Evolutionary conservation across 1,140 invertebrate species (phyloP).

Genomic region (Lordiphosa collinella): DNA sequence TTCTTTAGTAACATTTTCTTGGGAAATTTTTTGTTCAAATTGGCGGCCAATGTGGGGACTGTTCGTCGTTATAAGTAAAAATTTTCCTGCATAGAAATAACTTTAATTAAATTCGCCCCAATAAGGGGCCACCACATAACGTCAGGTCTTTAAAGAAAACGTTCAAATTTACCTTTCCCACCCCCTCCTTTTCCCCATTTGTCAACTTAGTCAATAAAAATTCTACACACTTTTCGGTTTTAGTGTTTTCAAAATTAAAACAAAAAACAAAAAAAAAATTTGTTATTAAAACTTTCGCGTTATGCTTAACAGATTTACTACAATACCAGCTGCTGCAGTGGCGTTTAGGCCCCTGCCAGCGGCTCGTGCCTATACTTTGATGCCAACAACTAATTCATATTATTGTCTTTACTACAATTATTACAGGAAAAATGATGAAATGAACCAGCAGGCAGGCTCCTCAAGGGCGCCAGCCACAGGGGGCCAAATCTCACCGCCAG

Average conservation of each 20-base stretch:
- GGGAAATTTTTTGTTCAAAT: too few relatives aligned
- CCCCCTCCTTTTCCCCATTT: too few relatives aligned
- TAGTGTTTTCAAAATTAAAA: neutral
- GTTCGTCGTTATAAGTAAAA: too few relatives aligned
- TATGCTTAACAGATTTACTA: conserved; percentile 1
- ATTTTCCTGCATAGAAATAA: too few relatives aligned
- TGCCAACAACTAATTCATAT: conserved; percentile 26
- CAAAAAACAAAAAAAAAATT: neutral
- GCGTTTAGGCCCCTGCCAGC: neutral
- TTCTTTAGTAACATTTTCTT: too few relatives aligned
- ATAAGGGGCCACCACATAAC: too few relatives aligned
- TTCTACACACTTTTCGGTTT: too few relatives aligned
- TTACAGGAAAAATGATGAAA: conserved; percentile 80
- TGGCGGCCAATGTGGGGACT: too few relatives aligned
- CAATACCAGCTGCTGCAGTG: neutral
- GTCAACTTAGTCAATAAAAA: too few relatives aligned
- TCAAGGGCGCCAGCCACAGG: conserved; percentile 80
- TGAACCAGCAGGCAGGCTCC: conserved; percentile 79
- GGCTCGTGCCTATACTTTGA: neutral
- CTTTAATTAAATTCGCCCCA: too few relatives aligned
- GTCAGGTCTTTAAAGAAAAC: too few relatives aligned
- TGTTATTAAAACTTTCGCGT: neutral
- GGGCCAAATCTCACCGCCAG: conserved; percentile 79
- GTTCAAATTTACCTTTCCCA: too few relatives aligned
- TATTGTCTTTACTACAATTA: conserved; percentile 21